Evolutionary conservation across 2,113 vertebrate species (phyloP), one percentile per base, ranked within the genome.

Genomic region (Rhinopithecus roxellana): DNA sequence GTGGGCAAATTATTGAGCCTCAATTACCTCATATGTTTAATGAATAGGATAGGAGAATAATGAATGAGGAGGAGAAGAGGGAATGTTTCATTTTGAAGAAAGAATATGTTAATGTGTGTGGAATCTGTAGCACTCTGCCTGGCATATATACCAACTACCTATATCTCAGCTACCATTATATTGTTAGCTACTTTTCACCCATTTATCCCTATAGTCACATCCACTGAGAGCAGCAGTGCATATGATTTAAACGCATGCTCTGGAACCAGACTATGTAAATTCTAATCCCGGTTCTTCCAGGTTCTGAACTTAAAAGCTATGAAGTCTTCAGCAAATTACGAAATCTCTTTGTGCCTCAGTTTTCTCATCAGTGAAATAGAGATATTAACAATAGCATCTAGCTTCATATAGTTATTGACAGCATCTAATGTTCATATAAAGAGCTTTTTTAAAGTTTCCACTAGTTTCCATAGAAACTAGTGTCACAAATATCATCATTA

Each of bases 381-480:
- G 72, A n/a, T 59, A 69, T 35, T 69, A 69, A 40, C 27, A 64
- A 40, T 13, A 67, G 10, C 6, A 27, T 45, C 55, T 35, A 52
- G 38, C 38, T 30, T 50, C 57, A 14, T 32, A 20, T 3, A 0
- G 7, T 17, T 45, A 0, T 2, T 64, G 11, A n/a, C 79, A 48
- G 5, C n/a, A 5, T 82, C 8, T 4, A 70, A 75, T 38, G 18
- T 43, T 61, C 61, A 43, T 11, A 64, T 6, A 69, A 18, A 79
- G 6, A 92, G 14, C 4, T 55, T 45, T 75, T 30, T 45, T 23
- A 30, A 27, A 17, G 2, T 80, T 80, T 8, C 82, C 18, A 57
- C 10, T n/a, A n/a, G n/a, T n/a, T n/a, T n/a, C n/a, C n/a, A 40
- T 0, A 86, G 32, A 14, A 32, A 61, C 0, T 61, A 0, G 32